Conservation (phyloP, 2,113 vertebrate species). For the Gavialis gangeticus region DNA sequence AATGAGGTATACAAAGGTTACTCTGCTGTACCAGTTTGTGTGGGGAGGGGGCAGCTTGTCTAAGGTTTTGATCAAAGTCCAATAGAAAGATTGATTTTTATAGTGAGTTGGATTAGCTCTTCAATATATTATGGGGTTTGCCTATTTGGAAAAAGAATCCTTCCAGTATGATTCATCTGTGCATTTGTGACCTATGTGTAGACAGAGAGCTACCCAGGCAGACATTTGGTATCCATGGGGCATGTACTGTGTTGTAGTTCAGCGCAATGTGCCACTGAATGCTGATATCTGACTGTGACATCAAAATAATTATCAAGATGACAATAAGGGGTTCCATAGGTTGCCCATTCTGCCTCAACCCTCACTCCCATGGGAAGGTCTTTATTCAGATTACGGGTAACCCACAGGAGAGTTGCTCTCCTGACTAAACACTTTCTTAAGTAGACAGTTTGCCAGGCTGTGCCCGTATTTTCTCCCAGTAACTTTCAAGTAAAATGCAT, state of each 20-base stretch:
- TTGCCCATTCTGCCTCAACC: not conserved
- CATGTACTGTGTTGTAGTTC: not conserved
- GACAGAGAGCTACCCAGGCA: not conserved
- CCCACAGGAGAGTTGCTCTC: not conserved
- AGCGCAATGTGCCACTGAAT: not conserved
- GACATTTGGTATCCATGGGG: not conserved
- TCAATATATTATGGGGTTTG: not conserved
- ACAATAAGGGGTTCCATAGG: not conserved
- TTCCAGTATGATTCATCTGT: not conserved
- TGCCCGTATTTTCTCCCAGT: not conserved
- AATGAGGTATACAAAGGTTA: constrained; percentile 84
- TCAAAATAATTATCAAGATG: not conserved
- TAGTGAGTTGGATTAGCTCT: not conserved
- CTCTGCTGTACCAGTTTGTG: constrained; percentile 36
- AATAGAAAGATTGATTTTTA: not conserved
- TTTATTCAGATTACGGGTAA: not conserved
- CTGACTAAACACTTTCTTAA: not conserved
- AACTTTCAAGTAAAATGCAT: accelerated
- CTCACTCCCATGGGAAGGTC: not conserved
- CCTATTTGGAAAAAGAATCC: not conserved
- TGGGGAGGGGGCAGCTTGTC: not conserved
- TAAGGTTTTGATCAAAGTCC: not conserved
- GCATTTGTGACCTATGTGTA: not conserved
- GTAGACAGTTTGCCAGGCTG: not conserved
- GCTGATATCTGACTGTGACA: not conserved